Evolutionary conservation across 2,797 vertebrate species (phyloP), one percentile per base, ranked within the genome.

Genomic region (Leuciscus waleckii): DNA sequence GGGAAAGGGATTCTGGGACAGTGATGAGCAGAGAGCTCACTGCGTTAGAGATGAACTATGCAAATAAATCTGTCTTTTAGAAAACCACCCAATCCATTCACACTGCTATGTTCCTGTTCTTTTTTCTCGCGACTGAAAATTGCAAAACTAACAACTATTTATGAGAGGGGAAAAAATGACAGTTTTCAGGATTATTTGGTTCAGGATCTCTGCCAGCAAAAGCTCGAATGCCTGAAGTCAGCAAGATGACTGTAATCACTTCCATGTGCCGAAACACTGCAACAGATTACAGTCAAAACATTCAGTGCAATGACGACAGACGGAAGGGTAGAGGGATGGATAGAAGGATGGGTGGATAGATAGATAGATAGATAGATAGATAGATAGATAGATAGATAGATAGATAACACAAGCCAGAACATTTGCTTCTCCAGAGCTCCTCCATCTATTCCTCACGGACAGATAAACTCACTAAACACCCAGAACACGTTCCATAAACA

Each of bases 401-500:
- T 17, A 11, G 23, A 26, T 8, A 10, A 41, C 39, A 41, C 8
- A 41, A 77, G 86, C 85, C 89, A 88, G 80, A 77, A 81, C 73
- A 86, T 88, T 87, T 79, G 79, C 54, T 75, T 39, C 81, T 82
- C 81, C 76, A 54, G 41, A 70, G 21, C n/a, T 86, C 37, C n/a
- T 86, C 37, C 19, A 74, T 65, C 43, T 76, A 87, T 87, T 35
- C 43, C 65, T 79, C 21, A 23, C 1, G 1, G 54, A 80, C 17
- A 61, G 65, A 83, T 43, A 37, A 71, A 32, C 68, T 79, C 81
- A 49, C 41, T n/a, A 56, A 87, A 84, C 61, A 58, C 23, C 56
- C 84, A n/a, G 58, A 69, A 37, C 68, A 58, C 63, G 9, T 76
- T 51, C 41, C 67, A 71, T 70, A 73, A 84, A 74, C 75, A 80